These are phyloP conservation scores for Scaeva pyrastri DNA, from an alignment of 2,888 invertebrate genomes.

Conservation along the genomic window DNA sequence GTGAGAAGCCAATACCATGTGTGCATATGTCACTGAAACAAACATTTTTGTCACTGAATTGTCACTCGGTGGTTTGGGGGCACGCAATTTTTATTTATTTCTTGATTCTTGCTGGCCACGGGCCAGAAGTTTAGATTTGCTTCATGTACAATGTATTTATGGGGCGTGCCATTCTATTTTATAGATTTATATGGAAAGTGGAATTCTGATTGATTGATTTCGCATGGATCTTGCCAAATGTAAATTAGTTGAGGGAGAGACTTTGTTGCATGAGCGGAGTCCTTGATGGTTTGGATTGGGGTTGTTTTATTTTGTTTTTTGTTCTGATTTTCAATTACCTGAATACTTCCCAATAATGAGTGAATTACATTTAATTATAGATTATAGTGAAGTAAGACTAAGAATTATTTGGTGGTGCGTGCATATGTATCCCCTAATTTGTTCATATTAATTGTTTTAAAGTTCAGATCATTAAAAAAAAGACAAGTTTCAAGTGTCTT, in stretches of 20 bases:
- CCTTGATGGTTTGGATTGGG: neutral
- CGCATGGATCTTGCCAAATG: constrained; percentile 28
- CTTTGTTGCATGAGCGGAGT: neutral
- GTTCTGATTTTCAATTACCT: neutral
- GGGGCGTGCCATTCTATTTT: constrained; percentile 43
- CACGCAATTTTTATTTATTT: constrained; percentile 1
- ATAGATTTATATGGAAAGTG: constrained; percentile 28
- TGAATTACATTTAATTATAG: too few relatives aligned
- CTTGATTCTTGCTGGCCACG: constrained; percentile 19
- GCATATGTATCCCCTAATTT: too few relatives aligned
- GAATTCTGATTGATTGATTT: constrained; percentile 49
- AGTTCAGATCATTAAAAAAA: too few relatives aligned
- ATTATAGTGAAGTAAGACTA: too few relatives aligned
- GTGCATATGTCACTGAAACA: constrained; percentile 46
- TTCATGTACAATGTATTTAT: constrained; percentile 26
- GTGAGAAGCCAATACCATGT: constrained; percentile 38
- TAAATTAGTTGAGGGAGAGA: neutral
- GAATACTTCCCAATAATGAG: too few relatives aligned
- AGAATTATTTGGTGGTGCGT: too few relatives aligned
- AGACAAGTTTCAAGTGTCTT: too few relatives aligned
- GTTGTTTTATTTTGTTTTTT: neutral
- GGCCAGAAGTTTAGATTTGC: constrained; percentile 25
- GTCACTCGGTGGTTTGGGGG: constrained; percentile 37
- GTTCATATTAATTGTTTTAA: too few relatives aligned
- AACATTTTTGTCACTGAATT: constrained; percentile 38